phyloP scores from a whole-genome alignment of 2,797 vertebrate genomes.

The Gymnopithys bicolor region DNA sequence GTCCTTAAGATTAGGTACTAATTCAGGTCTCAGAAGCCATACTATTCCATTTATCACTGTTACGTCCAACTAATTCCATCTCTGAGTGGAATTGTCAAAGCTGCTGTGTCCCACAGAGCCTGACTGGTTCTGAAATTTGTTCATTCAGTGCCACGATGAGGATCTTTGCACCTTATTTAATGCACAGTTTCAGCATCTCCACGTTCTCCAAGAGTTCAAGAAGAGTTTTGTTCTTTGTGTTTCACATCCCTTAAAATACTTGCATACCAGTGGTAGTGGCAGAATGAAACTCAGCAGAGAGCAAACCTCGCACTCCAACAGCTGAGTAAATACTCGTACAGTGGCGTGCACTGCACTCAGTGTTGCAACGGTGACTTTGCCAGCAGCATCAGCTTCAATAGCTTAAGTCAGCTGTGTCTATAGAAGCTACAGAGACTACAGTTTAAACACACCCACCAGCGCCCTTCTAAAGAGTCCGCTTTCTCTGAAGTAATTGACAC shows the following conservation, averaged over 20 bases:
- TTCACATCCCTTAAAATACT: not conserved
- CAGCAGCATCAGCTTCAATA: not conserved
- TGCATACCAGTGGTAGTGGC: not conserved
- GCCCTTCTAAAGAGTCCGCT: not conserved
- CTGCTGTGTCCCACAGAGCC: not conserved
- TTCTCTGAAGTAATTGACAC: not conserved
- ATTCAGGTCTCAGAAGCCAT: not conserved
- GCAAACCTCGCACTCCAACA: not conserved
- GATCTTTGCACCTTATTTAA: fast-evolving
- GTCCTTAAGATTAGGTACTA: not conserved
- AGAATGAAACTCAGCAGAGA: not conserved
- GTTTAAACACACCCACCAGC: not conserved
- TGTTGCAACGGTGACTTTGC: not conserved
- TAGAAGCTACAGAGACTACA: not conserved
- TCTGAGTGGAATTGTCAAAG: not conserved
- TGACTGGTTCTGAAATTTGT: not conserved
- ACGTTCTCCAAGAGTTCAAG: not conserved
- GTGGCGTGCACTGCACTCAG: fast-evolving
- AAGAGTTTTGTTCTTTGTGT: not conserved
- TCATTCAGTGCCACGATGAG: not conserved
- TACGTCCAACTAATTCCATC: not conserved
- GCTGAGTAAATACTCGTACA: not conserved
- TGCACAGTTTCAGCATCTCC: not conserved
- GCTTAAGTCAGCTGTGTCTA: fast-evolving
- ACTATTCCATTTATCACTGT: not conserved